Evolutionary conservation across 2,113 vertebrate genomes (phyloP).

Genomic region (Chaenocephalus aceratus): DNA sequence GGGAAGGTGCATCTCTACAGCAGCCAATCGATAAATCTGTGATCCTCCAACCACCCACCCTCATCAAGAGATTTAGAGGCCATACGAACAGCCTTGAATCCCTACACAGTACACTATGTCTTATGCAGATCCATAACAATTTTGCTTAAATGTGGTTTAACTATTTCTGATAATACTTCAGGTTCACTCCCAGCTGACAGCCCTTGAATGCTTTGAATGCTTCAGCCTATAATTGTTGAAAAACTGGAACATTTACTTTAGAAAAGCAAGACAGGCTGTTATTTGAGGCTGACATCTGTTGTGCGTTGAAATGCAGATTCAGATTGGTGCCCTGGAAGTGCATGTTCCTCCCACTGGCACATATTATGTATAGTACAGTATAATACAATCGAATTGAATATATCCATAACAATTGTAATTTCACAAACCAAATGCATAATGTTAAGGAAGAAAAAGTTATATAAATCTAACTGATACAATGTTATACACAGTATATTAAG

Average conservation of each 20-base stretch:
- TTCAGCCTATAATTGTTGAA: neutral
- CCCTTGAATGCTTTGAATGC: neutral
- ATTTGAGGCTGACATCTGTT: neutral
- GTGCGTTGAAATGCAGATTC: neutral
- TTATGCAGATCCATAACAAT: slow-evolving; percentile 77
- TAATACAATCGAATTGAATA: too few relatives aligned
- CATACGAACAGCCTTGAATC: slow-evolving; percentile 61
- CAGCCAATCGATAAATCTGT: slow-evolving; percentile 83
- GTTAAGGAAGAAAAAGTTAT: neutral
- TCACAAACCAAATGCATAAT: neutral
- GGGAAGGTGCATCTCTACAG: slow-evolving; percentile 80
- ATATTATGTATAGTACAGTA: neutral
- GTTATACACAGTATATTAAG: neutral
- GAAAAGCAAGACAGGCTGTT: neutral
- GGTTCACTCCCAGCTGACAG: slow-evolving; percentile 35
- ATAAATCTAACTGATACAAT: neutral
- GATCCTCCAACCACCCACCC: slow-evolving; percentile 68
- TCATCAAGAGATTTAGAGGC: slow-evolving; percentile 73
- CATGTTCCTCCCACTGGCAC: neutral
- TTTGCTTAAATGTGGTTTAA: slow-evolving; percentile 62
- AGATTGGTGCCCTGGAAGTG: neutral
- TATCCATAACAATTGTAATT: too few relatives aligned
- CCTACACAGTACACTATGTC: slow-evolving; percentile 56
- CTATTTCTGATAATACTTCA: slow-evolving; percentile 45
- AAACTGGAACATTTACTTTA: neutral